Conservation (phyloP, 2,113 vertebrate species). For the Pseudopodoces humilis region DNA sequence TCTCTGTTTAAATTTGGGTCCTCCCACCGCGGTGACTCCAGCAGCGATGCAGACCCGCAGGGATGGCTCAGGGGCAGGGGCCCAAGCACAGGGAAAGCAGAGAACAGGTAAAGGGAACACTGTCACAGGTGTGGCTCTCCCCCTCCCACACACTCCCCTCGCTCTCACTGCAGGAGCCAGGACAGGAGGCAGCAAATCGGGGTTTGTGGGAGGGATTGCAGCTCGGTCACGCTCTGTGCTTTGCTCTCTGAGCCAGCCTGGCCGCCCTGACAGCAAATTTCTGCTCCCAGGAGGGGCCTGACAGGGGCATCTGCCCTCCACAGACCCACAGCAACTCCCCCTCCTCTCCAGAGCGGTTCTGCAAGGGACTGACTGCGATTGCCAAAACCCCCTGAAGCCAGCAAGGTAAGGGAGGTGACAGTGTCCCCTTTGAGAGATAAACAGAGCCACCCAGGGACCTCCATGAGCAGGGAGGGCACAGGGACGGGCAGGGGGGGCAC, state of each 20-base stretch:
- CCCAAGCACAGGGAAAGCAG: not conserved
- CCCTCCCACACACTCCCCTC: not conserved
- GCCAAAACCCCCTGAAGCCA: not conserved
- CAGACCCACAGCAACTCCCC: not conserved
- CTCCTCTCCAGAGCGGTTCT: not conserved
- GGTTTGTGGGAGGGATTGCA: not conserved
- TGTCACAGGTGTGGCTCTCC: not conserved
- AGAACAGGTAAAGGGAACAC: not conserved
- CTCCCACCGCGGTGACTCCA: not conserved
- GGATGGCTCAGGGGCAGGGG: not conserved
- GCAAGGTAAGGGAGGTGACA: not conserved
- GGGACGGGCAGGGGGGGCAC: not conserved
- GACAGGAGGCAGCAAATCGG: not conserved
- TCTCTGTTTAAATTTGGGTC: not conserved
- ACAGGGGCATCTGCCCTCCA: not conserved
- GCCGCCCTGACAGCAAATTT: fast-evolving
- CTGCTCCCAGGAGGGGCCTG: not conserved
- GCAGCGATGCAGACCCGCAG: not conserved
- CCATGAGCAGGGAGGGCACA: not conserved
- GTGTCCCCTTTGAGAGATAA: not conserved
- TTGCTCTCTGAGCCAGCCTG: not conserved
- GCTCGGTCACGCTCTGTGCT: not conserved
- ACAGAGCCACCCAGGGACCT: not conserved
- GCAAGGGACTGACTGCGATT: fast-evolving
- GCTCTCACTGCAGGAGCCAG: not conserved